A percentile compares a stretch with the other conserved stretches of the same genome.
phyloP scores from a whole-genome alignment of 2,888 invertebrate genomes.

The Pinctada fucata region DNA sequence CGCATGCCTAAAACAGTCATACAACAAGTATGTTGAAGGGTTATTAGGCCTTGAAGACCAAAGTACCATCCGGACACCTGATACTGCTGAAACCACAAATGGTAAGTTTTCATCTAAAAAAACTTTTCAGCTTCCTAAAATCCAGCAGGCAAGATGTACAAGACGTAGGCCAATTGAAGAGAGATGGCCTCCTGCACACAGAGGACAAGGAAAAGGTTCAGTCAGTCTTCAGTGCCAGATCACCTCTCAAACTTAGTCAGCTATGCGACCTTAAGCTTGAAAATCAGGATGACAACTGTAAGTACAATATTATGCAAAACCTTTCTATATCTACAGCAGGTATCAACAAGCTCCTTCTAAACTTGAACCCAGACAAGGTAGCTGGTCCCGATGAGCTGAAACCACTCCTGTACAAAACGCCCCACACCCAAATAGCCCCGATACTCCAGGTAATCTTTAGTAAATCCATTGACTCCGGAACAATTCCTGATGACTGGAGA shows the following conservation, averaged over 20 bases:
- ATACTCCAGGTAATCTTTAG: neutral
- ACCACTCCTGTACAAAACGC: neutral
- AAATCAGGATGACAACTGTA: neutral
- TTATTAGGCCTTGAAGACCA: slow-evolving; percentile 9
- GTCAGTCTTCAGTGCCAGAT: neutral
- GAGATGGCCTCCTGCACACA: neutral
- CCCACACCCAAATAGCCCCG: neutral
- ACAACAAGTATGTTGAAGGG: slow-evolving; percentile 11
- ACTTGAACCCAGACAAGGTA: neutral
- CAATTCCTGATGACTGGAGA: neutral
- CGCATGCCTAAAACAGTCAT: neutral
- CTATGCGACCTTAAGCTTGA: neutral
- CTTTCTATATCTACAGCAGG: neutral
- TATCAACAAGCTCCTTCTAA: neutral
- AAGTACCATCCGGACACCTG: neutral
- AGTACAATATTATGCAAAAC: neutral
- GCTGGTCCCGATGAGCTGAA: neutral
- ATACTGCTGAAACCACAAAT: neutral
- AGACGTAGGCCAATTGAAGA: neutral
- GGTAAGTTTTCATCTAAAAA: neutral
- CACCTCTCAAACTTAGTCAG: neutral
- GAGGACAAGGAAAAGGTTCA: neutral
- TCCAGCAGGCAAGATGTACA: neutral
- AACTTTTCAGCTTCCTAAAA: neutral
- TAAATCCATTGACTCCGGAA: neutral